These are phyloP conservation scores for Anguilla megastoma DNA, from an alignment of 2,797 vertebrate genomes.

Conservation along the genomic window DNA sequence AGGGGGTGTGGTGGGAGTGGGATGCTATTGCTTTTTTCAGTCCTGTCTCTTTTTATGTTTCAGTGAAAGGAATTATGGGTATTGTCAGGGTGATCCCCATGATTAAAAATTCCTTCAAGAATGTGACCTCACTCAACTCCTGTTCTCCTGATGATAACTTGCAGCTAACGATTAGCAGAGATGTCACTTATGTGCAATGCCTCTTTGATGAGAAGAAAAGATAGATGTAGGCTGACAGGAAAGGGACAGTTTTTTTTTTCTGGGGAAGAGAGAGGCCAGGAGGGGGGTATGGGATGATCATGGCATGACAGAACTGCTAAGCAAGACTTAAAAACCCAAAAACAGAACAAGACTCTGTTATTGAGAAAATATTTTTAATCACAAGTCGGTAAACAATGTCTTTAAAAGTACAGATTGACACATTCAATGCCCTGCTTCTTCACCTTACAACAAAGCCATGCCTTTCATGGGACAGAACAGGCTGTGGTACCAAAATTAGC, in stretches of 20 bases:
- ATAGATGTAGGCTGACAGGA: constrained; percentile 26
- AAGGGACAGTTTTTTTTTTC: neutral
- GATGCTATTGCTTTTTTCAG: neutral
- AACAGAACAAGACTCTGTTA: too few species aligned
- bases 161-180: constrained; percentile 15
- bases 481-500: neutral
- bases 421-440: too few species aligned
- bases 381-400: too few species aligned
- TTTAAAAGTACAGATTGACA: too few species aligned
- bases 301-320: neutral
- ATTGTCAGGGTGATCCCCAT: neutral
- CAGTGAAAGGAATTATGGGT: neutral
- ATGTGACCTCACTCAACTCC: neutral
- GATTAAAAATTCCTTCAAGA: neutral
- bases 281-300: neutral
- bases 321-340: too few species aligned
- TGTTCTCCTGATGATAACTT: constrained; percentile 5
- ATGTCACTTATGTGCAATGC: constrained; percentile 19
- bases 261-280: neutral
- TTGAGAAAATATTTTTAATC: too few species aligned
- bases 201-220: constrained; percentile 4
- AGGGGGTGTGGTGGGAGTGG: neutral
- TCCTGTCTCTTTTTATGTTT: neutral
- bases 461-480: too few species aligned
- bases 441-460: too few species aligned